Evolutionary conservation across 2,888 invertebrate species (phyloP).

Genomic region (Ypsolopha scabrella): DNA sequence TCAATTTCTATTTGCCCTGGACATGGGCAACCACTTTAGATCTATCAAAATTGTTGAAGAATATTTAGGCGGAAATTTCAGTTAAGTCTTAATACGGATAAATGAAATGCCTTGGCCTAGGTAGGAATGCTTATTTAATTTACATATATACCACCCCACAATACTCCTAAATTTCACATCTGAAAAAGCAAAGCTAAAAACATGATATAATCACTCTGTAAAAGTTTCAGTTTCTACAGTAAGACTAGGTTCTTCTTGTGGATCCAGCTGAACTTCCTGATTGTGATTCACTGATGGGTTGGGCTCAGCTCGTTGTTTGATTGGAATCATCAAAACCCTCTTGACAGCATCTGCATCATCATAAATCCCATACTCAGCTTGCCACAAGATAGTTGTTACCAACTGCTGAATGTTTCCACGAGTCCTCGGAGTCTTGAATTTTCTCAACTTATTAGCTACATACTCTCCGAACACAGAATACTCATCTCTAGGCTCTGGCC

Average conservation of each 20-base stretch:
- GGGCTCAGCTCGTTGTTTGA: not conserved
- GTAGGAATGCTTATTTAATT: too few species aligned
- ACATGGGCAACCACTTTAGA: too few species aligned
- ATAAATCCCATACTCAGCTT: constrained; percentile 55
- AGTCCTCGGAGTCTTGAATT: constrained; percentile 38
- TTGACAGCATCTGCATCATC: constrained; percentile 52
- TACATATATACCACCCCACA: too few species aligned
- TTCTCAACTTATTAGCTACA: constrained; percentile 52
- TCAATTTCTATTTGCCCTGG: too few species aligned
- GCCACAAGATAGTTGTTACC: constrained; percentile 58
- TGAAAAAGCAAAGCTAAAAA: not conserved
- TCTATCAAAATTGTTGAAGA: too few species aligned
- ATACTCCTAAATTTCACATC: too few species aligned
- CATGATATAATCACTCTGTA: not conserved
- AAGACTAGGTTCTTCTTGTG: not conserved
- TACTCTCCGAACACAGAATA: constrained; percentile 56
- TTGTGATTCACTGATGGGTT: not conserved
- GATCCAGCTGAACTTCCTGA: not conserved
- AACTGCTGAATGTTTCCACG: constrained; percentile 53
- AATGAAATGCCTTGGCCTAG: too few species aligned
- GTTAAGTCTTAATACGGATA: too few species aligned
- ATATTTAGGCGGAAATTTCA: too few species aligned
- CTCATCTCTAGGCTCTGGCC: constrained; percentile 39
- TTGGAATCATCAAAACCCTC: constrained; percentile 28
- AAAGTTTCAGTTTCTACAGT: not conserved